These are phyloP conservation scores for Rhopalosiphum padi DNA, from an alignment of 1,140 invertebrate species.

Conservation along the genomic window DNA sequence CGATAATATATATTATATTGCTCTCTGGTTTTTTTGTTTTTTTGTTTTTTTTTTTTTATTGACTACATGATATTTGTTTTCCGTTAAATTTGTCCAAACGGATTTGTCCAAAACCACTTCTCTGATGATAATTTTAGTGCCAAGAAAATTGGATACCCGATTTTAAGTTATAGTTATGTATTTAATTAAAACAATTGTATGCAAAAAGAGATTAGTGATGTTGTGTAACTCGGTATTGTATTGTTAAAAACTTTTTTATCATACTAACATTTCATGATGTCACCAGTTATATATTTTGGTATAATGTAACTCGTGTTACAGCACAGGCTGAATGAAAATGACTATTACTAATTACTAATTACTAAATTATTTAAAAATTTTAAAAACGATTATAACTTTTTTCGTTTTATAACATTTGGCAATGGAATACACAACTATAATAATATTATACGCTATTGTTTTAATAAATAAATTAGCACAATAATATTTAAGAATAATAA, in stretches of 20 bases:
- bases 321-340: neutral
- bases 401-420: neutral
- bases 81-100: neutral
- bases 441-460: neutral
- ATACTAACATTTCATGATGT: conserved; percentile 5
- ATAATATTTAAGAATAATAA: neutral
- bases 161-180: neutral
- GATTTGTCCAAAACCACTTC: neutral
- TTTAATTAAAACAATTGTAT: neutral
- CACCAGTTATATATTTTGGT: neutral
- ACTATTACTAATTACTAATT: neutral
- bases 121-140: neutral
- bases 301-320: neutral
- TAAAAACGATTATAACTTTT: neutral
- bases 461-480: neutral
- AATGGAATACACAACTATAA: neutral
- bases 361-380: neutral
- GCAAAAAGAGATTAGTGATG: neutral
- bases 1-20: neutral
- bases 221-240: neutral
- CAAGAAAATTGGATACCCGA: neutral
- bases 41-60: neutral
- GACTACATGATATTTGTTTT: neutral
- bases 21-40: neutral
- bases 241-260: conserved; percentile 26